These are phyloP conservation scores for Gallinago jamesoni DNA, from an alignment of 2,113 vertebrate genomes.

Conservation along the genomic window DNA sequence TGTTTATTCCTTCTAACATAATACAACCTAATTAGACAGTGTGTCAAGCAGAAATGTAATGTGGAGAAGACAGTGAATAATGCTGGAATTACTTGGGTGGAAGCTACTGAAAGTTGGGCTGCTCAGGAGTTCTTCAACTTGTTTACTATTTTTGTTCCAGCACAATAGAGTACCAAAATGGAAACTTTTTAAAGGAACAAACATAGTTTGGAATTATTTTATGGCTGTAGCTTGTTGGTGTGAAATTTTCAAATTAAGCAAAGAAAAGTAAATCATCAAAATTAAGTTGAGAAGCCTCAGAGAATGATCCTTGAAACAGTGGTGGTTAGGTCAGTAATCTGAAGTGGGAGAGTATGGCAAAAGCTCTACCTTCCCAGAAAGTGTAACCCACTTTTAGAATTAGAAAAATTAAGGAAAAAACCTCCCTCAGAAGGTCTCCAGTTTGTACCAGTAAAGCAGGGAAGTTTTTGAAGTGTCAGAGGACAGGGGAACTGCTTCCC, in stretches of 20 bases:
- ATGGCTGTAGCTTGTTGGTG: not conserved
- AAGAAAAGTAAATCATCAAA: not conserved
- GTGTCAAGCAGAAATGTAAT: not conserved
- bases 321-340: not conserved
- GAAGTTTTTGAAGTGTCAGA: not conserved
- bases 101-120: not conserved
- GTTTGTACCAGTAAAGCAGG: not conserved
- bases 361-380: not conserved
- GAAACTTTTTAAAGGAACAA: not conserved
- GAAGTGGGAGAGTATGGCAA: not conserved
- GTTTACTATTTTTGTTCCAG: not conserved
- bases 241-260: not conserved
- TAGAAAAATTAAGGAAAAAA: not conserved
- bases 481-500: not conserved
- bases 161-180: not conserved
- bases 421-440: not conserved
- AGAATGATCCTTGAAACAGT: not conserved
- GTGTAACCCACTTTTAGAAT: not conserved
- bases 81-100: not conserved
- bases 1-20: not conserved
- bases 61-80: not conserved
- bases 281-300: not conserved
- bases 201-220: not conserved
- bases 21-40: not conserved
- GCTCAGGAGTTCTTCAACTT: not conserved